Evolutionary conservation across 2,888 invertebrate species (phyloP).

Genomic region (Noctua janthe): DNA sequence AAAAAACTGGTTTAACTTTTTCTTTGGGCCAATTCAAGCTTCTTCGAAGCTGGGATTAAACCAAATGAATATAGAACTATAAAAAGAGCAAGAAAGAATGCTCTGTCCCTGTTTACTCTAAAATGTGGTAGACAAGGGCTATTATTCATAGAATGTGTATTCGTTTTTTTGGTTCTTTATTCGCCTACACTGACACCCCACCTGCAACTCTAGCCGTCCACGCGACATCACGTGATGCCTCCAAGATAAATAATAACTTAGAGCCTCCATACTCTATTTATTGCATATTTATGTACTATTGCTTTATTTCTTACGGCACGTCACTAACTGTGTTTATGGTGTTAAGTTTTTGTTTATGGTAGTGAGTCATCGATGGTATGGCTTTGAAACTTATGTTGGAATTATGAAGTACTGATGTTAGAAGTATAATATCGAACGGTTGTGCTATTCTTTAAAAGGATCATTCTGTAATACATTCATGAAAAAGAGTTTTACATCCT

Average conservation of each 20-base stretch:
- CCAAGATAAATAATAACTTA: conserved; percentile 71
- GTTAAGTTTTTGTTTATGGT: conserved; percentile 55
- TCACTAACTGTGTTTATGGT: conserved; percentile 59
- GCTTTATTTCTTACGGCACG: conserved; percentile 69
- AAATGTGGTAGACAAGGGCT: background rate
- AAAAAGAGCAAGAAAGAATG: background rate
- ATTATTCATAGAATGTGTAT: background rate
- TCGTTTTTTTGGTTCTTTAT: too few relatives aligned
- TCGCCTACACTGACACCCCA: conserved; percentile 68
- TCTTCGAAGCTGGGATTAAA: background rate
- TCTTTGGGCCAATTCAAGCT: background rate
- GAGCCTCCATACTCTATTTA: conserved; percentile 72
- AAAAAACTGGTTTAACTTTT: background rate
- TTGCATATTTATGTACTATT: conserved; percentile 75
- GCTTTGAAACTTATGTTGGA: conserved; percentile 6
- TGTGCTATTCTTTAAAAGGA: background rate
- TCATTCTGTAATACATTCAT: background rate
- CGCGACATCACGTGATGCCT: conserved; percentile 79
- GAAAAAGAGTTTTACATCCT: background rate
- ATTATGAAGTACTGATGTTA: background rate
- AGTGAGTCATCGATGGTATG: conserved; percentile 37
- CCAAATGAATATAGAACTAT: background rate
- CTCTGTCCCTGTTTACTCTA: background rate
- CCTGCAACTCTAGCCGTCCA: conserved; percentile 73
- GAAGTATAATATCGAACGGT: background rate